phyloP scores from a whole-genome alignment of 2,888 invertebrate species.

The Eugnorisma glareosa region DNA sequence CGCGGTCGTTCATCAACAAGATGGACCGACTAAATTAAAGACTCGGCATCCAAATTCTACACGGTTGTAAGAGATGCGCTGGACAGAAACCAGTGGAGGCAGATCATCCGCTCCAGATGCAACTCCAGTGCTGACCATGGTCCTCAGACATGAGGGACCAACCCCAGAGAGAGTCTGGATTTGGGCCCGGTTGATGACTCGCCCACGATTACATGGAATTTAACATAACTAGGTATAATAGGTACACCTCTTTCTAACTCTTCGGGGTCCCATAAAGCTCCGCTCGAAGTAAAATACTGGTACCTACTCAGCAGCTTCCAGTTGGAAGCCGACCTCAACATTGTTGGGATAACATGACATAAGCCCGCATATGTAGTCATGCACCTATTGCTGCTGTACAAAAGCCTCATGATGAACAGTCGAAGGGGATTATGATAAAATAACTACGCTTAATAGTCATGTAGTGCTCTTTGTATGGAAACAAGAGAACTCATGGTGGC shows the following conservation, averaged over 20 bases:
- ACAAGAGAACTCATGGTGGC: not conserved
- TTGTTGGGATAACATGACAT: not conserved
- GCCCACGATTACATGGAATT: too few species aligned
- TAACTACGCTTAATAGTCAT: not conserved
- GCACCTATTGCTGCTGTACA: not conserved
- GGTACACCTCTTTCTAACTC: not conserved
- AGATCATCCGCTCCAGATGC: too few species aligned
- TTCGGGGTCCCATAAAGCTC: not conserved
- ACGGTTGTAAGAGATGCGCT: too few species aligned
- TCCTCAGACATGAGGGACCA: too few species aligned
- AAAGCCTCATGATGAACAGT: not conserved
- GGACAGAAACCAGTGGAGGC: too few species aligned
- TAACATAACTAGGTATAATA: too few species aligned
- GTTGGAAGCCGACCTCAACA: not conserved
- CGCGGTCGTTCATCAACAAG: too few species aligned
- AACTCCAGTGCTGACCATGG: too few species aligned
- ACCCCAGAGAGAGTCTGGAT: too few species aligned
- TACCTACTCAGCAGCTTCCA: not conserved
- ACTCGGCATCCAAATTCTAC: too few species aligned
- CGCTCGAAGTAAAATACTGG: not conserved
- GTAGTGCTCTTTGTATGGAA: not conserved
- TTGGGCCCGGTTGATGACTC: too few species aligned
- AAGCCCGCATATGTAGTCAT: not conserved
- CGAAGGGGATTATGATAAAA: not conserved
- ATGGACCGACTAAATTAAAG: too few species aligned